These are phyloP conservation scores for Drosophila insularis DNA, from an alignment of 1,140 invertebrate genomes.

Conservation along the genomic window DNA sequence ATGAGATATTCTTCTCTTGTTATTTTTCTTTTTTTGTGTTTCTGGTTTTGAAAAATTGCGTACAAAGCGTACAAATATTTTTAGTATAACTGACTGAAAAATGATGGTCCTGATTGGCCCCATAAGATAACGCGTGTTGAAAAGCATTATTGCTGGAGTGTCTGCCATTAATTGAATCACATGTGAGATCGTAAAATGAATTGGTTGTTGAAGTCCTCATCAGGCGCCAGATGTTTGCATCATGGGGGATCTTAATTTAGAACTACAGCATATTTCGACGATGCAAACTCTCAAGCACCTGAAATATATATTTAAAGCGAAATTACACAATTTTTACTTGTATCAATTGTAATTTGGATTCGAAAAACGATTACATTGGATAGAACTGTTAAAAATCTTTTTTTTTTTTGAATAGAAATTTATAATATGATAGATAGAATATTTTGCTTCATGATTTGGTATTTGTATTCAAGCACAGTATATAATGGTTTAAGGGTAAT, in stretches of 20 bases:
- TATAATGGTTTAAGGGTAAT: too few relatives aligned
- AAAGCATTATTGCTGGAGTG: conserved; percentile 11
- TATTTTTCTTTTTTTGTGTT: neutral
- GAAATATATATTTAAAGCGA: conserved; percentile 12
- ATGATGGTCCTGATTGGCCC: conserved; percentile 10
- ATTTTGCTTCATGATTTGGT: too few relatives aligned
- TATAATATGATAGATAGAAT: too few relatives aligned
- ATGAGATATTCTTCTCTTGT: neutral
- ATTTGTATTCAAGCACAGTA: too few relatives aligned
- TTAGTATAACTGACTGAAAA: conserved; percentile 12
- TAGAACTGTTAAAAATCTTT: too few relatives aligned
- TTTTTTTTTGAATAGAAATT: too few relatives aligned
- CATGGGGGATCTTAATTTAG: conserved; percentile 48
- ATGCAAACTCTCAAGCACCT: conserved; percentile 47
- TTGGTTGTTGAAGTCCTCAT: conserved; percentile 14
- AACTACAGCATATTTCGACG: neutral
- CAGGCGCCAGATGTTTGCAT: conserved; percentile 48
- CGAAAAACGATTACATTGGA: too few relatives aligned
- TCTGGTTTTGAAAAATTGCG: conserved; percentile 39
- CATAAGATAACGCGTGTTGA: conserved; percentile 4
- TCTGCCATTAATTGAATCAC: conserved; percentile 33
- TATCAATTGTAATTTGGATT: too few relatives aligned
- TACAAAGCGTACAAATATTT: neutral
- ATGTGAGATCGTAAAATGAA: conserved; percentile 47
- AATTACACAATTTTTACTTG: neutral